phyloP scores from a whole-genome alignment of 35 echinoderm and acorn worm species.

The Stichopus chloronotus region DNA sequence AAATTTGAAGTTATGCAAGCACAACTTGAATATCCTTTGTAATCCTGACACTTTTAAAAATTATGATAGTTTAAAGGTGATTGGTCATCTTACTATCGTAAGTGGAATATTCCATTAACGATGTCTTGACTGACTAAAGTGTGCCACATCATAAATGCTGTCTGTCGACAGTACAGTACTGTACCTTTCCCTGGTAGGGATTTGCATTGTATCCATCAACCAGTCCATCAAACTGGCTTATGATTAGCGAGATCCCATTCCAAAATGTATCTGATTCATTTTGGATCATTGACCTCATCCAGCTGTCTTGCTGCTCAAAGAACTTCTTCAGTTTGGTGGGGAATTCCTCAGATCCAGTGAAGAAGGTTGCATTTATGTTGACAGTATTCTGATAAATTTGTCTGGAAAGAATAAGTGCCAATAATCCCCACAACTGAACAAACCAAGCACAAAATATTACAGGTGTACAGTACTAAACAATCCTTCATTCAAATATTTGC shows the following conservation, averaged over 20 bases:
- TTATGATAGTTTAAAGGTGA: too few relatives aligned
- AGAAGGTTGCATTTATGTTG: conserved; percentile 70
- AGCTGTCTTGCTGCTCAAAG: conserved; percentile 70
- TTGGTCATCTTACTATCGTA: too few relatives aligned
- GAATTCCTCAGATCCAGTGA: conserved; percentile 32
- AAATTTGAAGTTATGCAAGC: too few relatives aligned
- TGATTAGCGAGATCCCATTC: conserved; percentile 64
- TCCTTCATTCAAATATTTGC: not conserved
- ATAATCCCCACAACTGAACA: too few relatives aligned
- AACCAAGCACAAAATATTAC: too few relatives aligned
- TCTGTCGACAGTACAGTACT: not conserved
- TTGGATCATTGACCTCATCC: conserved; percentile 72
- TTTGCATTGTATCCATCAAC: conserved; percentile 75
- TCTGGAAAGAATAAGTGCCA: conserved; percentile 32
- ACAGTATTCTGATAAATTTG: conserved; percentile 65
- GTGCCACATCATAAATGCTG: too few relatives aligned
- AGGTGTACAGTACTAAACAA: not conserved
- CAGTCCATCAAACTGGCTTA: conserved; percentile 81
- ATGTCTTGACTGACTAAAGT: too few relatives aligned
- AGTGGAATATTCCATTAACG: too few relatives aligned
- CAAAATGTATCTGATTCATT: conserved; percentile 62
- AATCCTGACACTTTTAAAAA: too few relatives aligned
- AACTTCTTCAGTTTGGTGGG: conserved; percentile 48
- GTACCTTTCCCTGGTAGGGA: conserved; percentile 49
- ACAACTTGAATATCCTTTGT: too few relatives aligned